Evolutionary conservation across 2,888 invertebrate genomes (phyloP), one percentile per base, ranked within the genome.

Genomic region (Alsophila aescularia): DNA sequence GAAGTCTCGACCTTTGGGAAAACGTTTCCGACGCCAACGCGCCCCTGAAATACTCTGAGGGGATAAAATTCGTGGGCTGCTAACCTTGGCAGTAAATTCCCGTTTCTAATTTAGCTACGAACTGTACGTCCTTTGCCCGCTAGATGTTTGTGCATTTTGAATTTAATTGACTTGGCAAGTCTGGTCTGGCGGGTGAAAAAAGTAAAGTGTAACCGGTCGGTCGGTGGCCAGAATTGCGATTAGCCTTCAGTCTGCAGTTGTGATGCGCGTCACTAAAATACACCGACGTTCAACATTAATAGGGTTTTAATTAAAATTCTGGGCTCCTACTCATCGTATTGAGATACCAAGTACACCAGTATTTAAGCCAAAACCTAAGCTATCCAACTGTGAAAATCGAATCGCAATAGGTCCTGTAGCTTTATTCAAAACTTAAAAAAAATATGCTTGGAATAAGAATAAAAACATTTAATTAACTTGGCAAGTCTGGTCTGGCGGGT

Each of bases 151-250:
- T 70, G 69, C 60, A 67, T 59, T 65, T 72, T 71, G 67, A 74
- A 71, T 75, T 78, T 75, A 73, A n/a, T 39, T 2, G 13, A 12
- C 15, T 36, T 24, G 24, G 24, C 24, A 24, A 5, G 24, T 24
- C 75, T 80, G 77, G 71, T 67, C 68, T 71, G 66, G 68, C 63
- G 34, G 12, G 36, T 52, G 56, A 67, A 74, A 79, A 81, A 81
- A 81, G 77, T 75, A 76, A 75, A 73, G 69, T 61, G 60, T 69
- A 86, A 87, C 90, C 87, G 86, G 89, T 88, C 74, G 64, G 72
- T 73, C 51, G 50, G 13, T 79, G 81, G 79, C 83, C 87, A 81
- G 85, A 87, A 87, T 87, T 78, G 73, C 81, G 81, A 86, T 83
- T 83, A 84, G 81, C 76, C 79, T 81, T 80, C 80, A 77, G 81